Evolutionary conservation across 2,113 vertebrate species (phyloP), one percentile per base, ranked within the genome.

Genomic region (Baryphthengus martii): DNA sequence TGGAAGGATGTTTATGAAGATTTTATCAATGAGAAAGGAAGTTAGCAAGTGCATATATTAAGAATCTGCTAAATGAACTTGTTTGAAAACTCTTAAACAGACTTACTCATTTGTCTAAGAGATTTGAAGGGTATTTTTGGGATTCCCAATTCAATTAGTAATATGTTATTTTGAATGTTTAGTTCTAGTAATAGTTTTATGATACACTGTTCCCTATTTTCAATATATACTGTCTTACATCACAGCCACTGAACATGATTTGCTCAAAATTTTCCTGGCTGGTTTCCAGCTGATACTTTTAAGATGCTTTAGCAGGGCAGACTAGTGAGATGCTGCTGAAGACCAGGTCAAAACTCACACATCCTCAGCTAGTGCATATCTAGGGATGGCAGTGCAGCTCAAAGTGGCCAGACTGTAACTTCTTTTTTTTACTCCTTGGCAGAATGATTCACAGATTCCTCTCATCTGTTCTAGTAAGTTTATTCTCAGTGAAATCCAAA

Each of bases 21-120:
- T 72, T 15, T 95, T 95, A 90, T 89, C 82, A 91, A 67, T 26
- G 77, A 83, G 85, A 96, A 94, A 84, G 85, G 26, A 82, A 77
- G 85, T 72, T 92, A 94, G 53, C 52, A 83, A 86, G 68, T 63
- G 76, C 61, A 79, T 91, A 19, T 25, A 85, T 20, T 50, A 96
- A 96, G 89, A 79, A 28, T 68, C 66, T 89, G 89, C 56, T 89
- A 91, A 97, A 78, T 44, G 19, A 86, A 74, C 16, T 55, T 80
- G 45, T 52, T 66, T 75, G 56, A 63, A 93, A 73, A 90, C 28
- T 31, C 37, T 74, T 81, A 72, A 40, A 42, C 25, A 85, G 6
- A 2, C 29, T 50, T 77, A 53, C 17, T 90, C 10, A 82, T 95
- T 96, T 93, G 55, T 93, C 55, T 58, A 84, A 66, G 50, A 24